phyloP scores from a whole-genome alignment of 1,140 invertebrate genomes.

The Sycophaga agraensis region DNA sequence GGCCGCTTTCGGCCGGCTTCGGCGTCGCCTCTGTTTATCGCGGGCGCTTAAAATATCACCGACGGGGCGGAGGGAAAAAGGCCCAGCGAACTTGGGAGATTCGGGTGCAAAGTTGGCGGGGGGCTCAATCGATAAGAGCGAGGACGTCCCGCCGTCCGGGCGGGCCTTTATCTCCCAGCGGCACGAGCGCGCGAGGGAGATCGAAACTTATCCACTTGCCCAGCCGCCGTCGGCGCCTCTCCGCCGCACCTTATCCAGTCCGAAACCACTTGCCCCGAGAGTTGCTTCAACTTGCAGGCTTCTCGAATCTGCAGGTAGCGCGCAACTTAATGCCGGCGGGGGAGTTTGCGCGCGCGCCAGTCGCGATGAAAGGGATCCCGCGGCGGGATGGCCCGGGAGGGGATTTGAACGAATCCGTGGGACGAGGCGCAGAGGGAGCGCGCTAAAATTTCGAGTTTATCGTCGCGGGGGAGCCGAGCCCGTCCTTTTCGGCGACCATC shows the following conservation, averaged over 20 bases:
- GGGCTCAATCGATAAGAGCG: slow-evolving; percentile 5
- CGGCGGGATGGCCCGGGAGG: not conserved
- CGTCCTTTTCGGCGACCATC: too few species aligned
- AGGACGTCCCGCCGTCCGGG: not conserved
- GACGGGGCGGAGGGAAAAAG: slow-evolving; percentile 26
- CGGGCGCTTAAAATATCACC: slow-evolving; percentile 27
- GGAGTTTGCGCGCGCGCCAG: too few species aligned
- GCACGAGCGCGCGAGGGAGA: slow-evolving; percentile 37
- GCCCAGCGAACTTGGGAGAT: not conserved
- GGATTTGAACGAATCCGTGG: slow-evolving; percentile 19
- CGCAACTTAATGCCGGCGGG: not conserved
- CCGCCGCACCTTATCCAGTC: slow-evolving; percentile 49
- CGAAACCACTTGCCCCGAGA: slow-evolving; percentile 45
- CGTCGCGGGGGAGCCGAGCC: too few species aligned
- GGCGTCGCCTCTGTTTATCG: not conserved
- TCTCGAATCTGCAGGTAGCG: slow-evolving; percentile 53
- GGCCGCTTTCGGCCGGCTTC: too few species aligned
- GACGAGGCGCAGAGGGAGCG: not conserved
- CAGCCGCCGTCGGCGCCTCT: slow-evolving; percentile 49
- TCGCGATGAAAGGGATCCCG: too few species aligned
- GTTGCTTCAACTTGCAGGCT: slow-evolving; percentile 47
- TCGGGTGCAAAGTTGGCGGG: not conserved
- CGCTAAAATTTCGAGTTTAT: not conserved
- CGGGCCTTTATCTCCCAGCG: slow-evolving; percentile 30
- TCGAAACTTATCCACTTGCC: slow-evolving; percentile 56